Conservation (phyloP, 2,888 invertebrate genomes). For the Ptychoptera albimana region DNA sequence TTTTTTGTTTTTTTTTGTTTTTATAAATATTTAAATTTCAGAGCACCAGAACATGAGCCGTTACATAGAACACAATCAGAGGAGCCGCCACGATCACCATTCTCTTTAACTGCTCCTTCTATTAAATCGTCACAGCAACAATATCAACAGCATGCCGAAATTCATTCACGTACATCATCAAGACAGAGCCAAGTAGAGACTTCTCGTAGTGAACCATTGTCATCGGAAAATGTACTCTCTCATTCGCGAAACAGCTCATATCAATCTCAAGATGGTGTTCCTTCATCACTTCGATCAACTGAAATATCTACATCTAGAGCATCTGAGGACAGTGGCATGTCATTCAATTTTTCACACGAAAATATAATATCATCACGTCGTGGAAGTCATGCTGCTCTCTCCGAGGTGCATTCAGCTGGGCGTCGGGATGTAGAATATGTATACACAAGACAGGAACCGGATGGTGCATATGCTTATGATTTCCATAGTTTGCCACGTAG, state of each 20-base stretch:
- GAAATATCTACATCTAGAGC: constrained; percentile 11
- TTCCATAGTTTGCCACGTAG: constrained; percentile 28
- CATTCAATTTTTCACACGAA: constrained; percentile 8
- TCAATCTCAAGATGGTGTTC: constrained; percentile 15
- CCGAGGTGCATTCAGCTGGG: not conserved
- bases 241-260: constrained; percentile 14
- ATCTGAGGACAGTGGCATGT: constrained; percentile 6
- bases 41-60: constrained; percentile 47
- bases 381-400: constrained; percentile 1
- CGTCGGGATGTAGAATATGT: constrained; percentile 7
- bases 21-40: constrained; percentile 7
- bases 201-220: constrained; percentile 11
- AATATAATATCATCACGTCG: constrained; percentile 7
- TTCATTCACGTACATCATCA: constrained; percentile 13
- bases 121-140: constrained; percentile 3
- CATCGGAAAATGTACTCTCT: constrained; percentile 10
- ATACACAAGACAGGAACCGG: constrained; percentile 1
- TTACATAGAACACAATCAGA: constrained; percentile 73
- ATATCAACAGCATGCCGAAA: constrained; percentile 23
- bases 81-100: constrained; percentile 55
- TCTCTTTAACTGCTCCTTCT: constrained; percentile 16
- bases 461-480: constrained; percentile 22
- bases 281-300: constrained; percentile 14
- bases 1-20: no score
- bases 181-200: constrained; percentile 11